Base-by-base conservation (phyloP, 35 echinoderm and acorn worm genomes). In the Amphiura filiformis region DNA sequence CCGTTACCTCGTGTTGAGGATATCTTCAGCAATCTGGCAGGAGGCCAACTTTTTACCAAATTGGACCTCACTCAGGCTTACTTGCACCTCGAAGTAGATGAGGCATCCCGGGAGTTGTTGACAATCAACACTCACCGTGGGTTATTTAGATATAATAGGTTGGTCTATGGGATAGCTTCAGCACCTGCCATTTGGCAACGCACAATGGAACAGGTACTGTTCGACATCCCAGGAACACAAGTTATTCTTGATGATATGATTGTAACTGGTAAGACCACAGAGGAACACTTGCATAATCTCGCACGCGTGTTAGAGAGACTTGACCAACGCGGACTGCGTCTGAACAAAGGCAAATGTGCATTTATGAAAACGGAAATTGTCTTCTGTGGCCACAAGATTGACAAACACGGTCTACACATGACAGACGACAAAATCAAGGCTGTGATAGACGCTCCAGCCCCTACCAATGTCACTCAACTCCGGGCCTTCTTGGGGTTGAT, bases 111-210 rank as follows among this genome's bases (percentile, higher is more conserved):
- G 39, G 37, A 82, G 30, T 81, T 86, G 12, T 34, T 39, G 37
- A 86, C 87, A 5, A 86, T 89, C 7, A 94, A 94, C 57, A 89
- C 36, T n/a, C 81, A 83, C 32, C 89, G 78, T 23, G 83, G 92
- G 26, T 57, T 94, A 38, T 86, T 86, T 44, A 20, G 36, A 20
- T 86, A 77, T 31, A 86, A 84, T 37, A 31, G 77, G 11, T 39
- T 86, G 20, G 39, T 37, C 36, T 94, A 70, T 87, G 92, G 87
- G 38, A 77, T 94, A 2, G 57, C 92, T 3, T 90, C 92, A 26
- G 80, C 87, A 36, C 92, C 92, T 36, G n/a, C 80, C 14, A 83
- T 90, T 7, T 94, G 81, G 37, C 92, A 94, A 86, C 41, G 81
- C 31, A 34, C 65, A 31, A 93, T 93, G 80, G 90, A 92, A 77